Conservation (phyloP, 1,140 invertebrate species). For the Drosophila ambigua region DNA sequence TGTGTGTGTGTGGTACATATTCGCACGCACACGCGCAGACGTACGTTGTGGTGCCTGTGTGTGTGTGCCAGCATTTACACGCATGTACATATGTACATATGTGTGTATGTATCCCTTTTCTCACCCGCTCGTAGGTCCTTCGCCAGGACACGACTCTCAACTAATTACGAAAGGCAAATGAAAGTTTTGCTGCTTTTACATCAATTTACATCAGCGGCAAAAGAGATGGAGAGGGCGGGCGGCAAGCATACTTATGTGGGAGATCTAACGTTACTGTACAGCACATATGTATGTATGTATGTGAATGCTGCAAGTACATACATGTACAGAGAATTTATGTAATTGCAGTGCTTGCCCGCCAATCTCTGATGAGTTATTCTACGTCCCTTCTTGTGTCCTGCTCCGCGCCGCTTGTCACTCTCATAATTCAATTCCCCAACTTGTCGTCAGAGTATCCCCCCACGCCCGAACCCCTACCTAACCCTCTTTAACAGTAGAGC, state of each 20-base stretch:
- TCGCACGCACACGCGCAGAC: slow-evolving; percentile 42
- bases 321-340: background rate
- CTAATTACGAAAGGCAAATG: slow-evolving; percentile 73
- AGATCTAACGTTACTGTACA: no score
- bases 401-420: slow-evolving; percentile 1
- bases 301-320: background rate
- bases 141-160: slow-evolving; percentile 42
- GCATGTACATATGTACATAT: background rate
- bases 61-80: background rate
- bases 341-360: no score
- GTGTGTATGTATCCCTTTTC: background rate
- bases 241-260: background rate
- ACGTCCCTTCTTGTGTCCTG: no score
- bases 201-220: slow-evolving; percentile 31
- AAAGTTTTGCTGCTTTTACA: slow-evolving; percentile 59
- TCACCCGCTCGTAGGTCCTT: slow-evolving; percentile 8
- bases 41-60: background rate
- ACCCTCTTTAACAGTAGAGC: no score
- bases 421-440: slow-evolving; percentile 4
- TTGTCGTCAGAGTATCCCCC: no score
- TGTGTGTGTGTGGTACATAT: slow-evolving; percentile 33
- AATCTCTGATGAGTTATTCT: background rate
- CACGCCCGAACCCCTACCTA: no score
- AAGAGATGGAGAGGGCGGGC: background rate
- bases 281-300: slow-evolving; percentile 4